A percentile compares a stretch with the other conserved stretches of the same genome.
phyloP scores from a whole-genome alignment of 2,888 invertebrate genomes.

The Phoronis australis region DNA sequence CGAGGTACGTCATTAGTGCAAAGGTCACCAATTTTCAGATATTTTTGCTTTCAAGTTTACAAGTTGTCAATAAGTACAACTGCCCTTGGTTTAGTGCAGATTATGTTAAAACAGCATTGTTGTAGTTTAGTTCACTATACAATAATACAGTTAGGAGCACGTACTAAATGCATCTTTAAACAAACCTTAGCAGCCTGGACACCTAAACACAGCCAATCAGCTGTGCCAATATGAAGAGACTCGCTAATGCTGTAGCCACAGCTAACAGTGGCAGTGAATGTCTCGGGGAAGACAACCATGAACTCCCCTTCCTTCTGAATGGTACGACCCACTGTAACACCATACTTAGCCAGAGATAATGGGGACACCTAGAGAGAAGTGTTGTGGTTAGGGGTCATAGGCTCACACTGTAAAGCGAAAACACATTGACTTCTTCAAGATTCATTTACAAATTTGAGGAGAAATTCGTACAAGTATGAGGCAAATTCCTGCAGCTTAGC shows the following conservation, averaged over 20 bases:
- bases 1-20: too few relatives aligned
- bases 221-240: constrained; percentile 83
- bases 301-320: constrained; percentile 84
- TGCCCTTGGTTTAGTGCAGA: not conserved
- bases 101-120: not conserved
- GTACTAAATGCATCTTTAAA: not conserved
- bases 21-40: too few relatives aligned
- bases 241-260: constrained; percentile 86
- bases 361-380: constrained; percentile 66
- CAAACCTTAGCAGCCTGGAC: constrained; percentile 66
- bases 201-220: constrained; percentile 71
- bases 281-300: constrained; percentile 81
- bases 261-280: constrained; percentile 81
- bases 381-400: too few relatives aligned
- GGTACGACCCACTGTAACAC: constrained; percentile 72
- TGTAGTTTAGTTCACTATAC: not conserved
- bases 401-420: not conserved
- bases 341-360: constrained; percentile 66
- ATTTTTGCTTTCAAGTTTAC: too few relatives aligned
- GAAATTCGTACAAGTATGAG: not conserved
- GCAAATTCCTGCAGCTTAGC: not conserved
- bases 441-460: not conserved
- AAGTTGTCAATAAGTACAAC: too few relatives aligned
- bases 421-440: not conserved
- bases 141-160: not conserved